Base-by-base conservation (phyloP, 2,888 invertebrate species). In the Loripinus fragilis region DNA sequence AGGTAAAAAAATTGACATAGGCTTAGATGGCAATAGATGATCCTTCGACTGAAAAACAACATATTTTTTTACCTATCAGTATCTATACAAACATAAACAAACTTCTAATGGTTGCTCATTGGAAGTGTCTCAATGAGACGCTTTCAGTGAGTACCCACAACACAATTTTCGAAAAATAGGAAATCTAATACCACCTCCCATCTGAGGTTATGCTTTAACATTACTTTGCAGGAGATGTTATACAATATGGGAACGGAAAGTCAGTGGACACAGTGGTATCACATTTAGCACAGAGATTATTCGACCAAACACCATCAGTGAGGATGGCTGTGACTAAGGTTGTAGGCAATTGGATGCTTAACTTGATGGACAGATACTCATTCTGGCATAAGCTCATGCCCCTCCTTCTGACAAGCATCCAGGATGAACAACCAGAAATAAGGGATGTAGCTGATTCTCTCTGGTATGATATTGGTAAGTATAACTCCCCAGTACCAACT, bases 371-470 rank as follows among this genome's bases (percentile, higher is more conserved):
- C 92, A 95, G 98, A 86, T 98, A 98, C 92, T 98, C 98, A 0
- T 98, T 96, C 94, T 98, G 97, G 95, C 96, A 96, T 92, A 96
- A 96, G 86, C 95, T 98, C 88, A 95, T 98, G 85, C 98, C 98
- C 0, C 93, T 98, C 17, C 94, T 98, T 3, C 94, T 98, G 45
- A 97, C 97, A 60, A 96, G 97, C 77, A 94, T 98, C 2, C 96
- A 96, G 87, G 98, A 98, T 93, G 96, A 96, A 78, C 95, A 97
- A 78, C 95, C 95, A 1, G 96, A 96, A 79, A 93, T 94, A n/a
- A 77, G 84, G 12, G 91, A 91, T 66, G 76, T 90, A 38, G 92
- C 93, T 20, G 91, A 91, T 74, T 86, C 89, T 23, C 82, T 93
- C 23, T 94, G 94, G 94, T 90, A 93, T 90, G 93, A 94, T 84